Evolutionary conservation across 1,140 invertebrate genomes (phyloP), one percentile per base, ranked within the genome.

Genomic region (Oryzaephilus surinamensis): DNA sequence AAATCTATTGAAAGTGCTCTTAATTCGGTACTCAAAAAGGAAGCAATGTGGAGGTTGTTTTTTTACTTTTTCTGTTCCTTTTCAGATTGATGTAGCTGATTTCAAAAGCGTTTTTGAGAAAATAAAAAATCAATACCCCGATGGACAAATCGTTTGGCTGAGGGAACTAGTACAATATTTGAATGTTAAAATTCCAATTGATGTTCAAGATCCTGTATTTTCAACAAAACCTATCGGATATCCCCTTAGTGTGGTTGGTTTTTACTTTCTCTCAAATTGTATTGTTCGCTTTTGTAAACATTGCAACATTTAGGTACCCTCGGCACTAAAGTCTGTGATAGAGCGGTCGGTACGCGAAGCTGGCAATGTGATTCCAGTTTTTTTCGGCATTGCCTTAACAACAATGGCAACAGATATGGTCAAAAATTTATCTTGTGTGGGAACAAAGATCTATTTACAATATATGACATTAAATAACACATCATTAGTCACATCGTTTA

Each of bases 371-470:
- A 48, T 62, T 27, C 71, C 75, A 54, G 47, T 74, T 19, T 81
- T 79, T 58, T 80, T 73, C 49, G 76, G 79, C 57, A 70, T 71
- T 18, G 72, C 72, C 28, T 62, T 81, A 4, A 72, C 71, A 6
- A 63, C 72, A 5, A 71, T 81, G 65, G 73, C 73, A 6, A 76
- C 71, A 51, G 74, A 79, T 48, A 74, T 80, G 68, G 70, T 65
- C 24, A 77, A 76, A 66, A 72, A 70, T 63, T 41, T 51, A 48
- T 60, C 71, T 19, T 73, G 77, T 14, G 59, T 76, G 23, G 82
- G 81, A 3, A 76, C 81, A 47, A 81, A 81, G 61, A 64, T 84
- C 30, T 66, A 79, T 30, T 54, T 84, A 2, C 81, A 85, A 57
- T 57, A 81, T 42, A 58, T 84, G 41, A 76, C 76, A 2, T 65